Conservation (phyloP, 2,888 invertebrate genomes). For the Caenorhabditis parvicauda region DNA sequence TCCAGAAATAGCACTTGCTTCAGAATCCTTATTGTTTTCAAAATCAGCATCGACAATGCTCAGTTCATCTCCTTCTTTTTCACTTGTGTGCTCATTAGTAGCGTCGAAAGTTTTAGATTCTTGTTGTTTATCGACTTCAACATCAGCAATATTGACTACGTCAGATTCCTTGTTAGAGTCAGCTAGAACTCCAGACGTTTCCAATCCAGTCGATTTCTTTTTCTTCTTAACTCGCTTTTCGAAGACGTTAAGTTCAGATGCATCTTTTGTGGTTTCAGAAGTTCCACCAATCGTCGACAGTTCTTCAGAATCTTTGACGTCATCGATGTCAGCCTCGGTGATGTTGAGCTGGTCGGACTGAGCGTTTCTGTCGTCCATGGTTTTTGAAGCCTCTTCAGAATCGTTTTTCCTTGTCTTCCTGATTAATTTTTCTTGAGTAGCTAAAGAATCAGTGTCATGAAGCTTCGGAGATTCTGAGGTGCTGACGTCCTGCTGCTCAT, state of each 20-base stretch:
- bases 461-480: too few relatives aligned
- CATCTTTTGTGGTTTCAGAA: not conserved
- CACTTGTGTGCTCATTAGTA: constrained; percentile 7
- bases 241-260: not conserved
- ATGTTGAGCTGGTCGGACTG: not conserved
- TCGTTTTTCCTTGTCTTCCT: too few relatives aligned
- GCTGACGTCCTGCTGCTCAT: too few relatives aligned
- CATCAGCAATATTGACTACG: too few relatives aligned
- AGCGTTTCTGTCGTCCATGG: not conserved
- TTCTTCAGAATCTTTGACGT: not conserved
- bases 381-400: not conserved
- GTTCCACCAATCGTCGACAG: not conserved
- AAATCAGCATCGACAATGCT: not conserved
- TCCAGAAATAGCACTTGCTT: not conserved
- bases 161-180: too few relatives aligned
- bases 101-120: too few relatives aligned
- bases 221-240: not conserved
- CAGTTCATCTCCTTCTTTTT: constrained; percentile 1
- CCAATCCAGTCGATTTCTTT: not conserved
- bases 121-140: too few relatives aligned
- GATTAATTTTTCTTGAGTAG: too few relatives aligned
- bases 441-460: too few relatives aligned
- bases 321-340: not conserved
- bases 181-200: too few relatives aligned
- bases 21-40: not conserved